Base-by-base conservation (phyloP, 2,888 invertebrate genomes). In the Callyntrura sp. region DNA sequence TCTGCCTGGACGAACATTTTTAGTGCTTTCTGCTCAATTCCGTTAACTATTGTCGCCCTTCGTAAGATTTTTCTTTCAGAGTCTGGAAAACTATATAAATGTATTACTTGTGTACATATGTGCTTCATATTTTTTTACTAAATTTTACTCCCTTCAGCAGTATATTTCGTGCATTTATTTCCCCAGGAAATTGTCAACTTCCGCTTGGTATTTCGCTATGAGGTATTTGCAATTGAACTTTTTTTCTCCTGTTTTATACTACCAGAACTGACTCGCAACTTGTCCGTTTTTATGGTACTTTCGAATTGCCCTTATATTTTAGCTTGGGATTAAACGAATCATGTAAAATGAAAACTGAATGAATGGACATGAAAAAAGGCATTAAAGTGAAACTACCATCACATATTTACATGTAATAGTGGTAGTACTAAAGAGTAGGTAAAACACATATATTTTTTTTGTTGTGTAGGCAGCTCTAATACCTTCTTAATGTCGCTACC, bases 261-360 rank as follows among this genome's bases (percentile, higher is more conserved):
- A 12, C 43, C 1, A 78, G 25, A 76, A 76, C 48, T 51, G 3
- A 76, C 25, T 76, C 12, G 51, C 48, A 25, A 76, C 76, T 76
- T 51, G 51, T 76, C 8, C 51, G 8, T 76, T 60, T 76, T 51
- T 76, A 25, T 51, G 76, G 51, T 5, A 76, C 35, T 51, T 76
- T 23, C n/a, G 25, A 51, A 76, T 76, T 76, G 23, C n/a, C 25
- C 76, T 51, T 76, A 25, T 76, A n/a, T 78, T 12, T 55, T 35
- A 55, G 68, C 68, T 28, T 28, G 23, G 84, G 85, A 85, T 85
- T 85, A 85, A 57, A 76, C 14, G 85, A 85, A 76, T 85, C 85
- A 85, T 85, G 85, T 85, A 73, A 85, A 78, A 55, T 78, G n/a
- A 28, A n/a, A 55, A 57, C 25, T 28, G 57, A 57, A 78, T 51